These are phyloP conservation scores for Scolopax bukidnonensis DNA, from an alignment of 2,797 vertebrate species.

Conservation along the genomic window DNA sequence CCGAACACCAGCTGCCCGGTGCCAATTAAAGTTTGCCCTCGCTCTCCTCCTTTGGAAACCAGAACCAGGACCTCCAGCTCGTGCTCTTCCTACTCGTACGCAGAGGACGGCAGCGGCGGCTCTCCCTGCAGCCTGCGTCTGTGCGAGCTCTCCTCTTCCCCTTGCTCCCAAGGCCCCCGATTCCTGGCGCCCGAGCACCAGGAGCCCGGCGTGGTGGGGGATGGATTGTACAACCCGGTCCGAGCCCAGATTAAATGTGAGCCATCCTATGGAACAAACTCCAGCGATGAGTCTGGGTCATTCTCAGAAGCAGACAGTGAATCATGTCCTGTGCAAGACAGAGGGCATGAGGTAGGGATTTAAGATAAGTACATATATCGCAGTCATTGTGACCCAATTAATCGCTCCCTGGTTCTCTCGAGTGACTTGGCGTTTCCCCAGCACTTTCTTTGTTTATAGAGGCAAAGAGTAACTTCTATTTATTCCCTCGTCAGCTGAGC, in stretches of 20 bases:
- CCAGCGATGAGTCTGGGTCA: slow-evolving; percentile 97
- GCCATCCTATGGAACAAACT: slow-evolving; percentile 99
- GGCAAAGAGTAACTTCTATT: slow-evolving; percentile 20
- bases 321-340: slow-evolving; percentile 94
- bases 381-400: slow-evolving; percentile 34
- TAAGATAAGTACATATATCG: slow-evolving; percentile 66
- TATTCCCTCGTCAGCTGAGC: not conserved
- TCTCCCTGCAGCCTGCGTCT: slow-evolving; percentile 97
- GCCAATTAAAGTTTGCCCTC: slow-evolving; percentile 98
- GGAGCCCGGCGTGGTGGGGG: slow-evolving; percentile 86
- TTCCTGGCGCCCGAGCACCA: slow-evolving; percentile 92
- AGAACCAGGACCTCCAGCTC: slow-evolving; percentile 98
- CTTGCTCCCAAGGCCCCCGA: slow-evolving; percentile 92
- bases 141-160: slow-evolving; percentile 97
- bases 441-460: not conserved
- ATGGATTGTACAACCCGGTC: slow-evolving; percentile 88
- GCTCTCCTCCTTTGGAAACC: slow-evolving; percentile 94
- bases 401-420: slow-evolving; percentile 30
- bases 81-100: slow-evolving; percentile 97
- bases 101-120: slow-evolving; percentile 94
- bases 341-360: slow-evolving; percentile 94
- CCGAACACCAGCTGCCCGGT: slow-evolving; percentile 99
- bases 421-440: slow-evolving; percentile 20
- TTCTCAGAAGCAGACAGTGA: slow-evolving; percentile 99
- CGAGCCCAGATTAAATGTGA: slow-evolving; percentile 98